Evolutionary conservation across 1,140 invertebrate species (phyloP).

Genomic region (Aporrectodea caliginosa): DNA sequence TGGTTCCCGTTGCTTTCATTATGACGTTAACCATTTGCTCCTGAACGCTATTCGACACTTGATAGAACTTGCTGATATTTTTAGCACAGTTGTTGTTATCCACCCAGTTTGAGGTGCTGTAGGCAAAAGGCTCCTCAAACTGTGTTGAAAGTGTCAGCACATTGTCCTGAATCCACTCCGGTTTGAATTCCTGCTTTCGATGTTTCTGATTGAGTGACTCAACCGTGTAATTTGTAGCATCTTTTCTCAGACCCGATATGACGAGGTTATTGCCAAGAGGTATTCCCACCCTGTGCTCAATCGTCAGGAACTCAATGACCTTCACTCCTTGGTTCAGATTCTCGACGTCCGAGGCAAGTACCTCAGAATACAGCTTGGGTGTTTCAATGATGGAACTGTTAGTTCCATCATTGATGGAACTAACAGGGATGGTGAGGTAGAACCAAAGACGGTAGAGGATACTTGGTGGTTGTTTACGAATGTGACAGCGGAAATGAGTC

Average conservation of each 20-base stretch:
- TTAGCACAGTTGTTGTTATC: conserved; percentile 39
- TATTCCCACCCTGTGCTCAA: conserved; percentile 37
- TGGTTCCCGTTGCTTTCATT: neutral
- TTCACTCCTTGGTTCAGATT: conserved; percentile 33
- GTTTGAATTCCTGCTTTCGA: neutral
- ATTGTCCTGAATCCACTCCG: conserved; percentile 19
- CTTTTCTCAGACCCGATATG: conserved; percentile 32
- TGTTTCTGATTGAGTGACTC: neutral
- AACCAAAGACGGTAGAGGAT: conserved; percentile 44
- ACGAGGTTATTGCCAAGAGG: conserved; percentile 40
- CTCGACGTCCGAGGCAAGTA: conserved; percentile 26
- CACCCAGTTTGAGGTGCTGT: conserved; percentile 41
- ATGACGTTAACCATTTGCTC: neutral
- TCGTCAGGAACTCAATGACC: conserved; percentile 35
- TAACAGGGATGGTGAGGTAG: conserved; percentile 36
- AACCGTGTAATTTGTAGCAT: neutral
- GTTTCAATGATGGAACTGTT: conserved; percentile 35
- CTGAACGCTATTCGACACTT: neutral
- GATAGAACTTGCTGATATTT: conserved; percentile 40
- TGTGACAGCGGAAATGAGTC: conserved; percentile 41
- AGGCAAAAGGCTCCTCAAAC: conserved; percentile 44
- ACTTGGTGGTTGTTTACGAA: conserved; percentile 39
- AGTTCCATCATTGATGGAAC: too few species aligned
- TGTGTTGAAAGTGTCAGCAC: conserved; percentile 39
- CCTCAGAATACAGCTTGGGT: conserved; percentile 24